phyloP scores from a whole-genome alignment of 2,888 invertebrate genomes.

The Portevinia maculata region DNA sequence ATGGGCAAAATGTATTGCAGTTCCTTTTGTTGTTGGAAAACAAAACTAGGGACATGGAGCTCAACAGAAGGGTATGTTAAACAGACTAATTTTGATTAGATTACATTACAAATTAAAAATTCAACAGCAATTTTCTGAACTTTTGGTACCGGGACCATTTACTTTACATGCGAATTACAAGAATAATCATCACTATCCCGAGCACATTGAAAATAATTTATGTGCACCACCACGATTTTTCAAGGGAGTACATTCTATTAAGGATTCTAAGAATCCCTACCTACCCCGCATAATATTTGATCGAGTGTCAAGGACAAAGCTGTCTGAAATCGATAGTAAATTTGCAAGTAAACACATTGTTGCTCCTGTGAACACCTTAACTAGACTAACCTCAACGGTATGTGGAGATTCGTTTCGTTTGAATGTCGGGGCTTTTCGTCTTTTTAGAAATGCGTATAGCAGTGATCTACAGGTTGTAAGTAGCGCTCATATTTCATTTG shows the following conservation, averaged over 20 bases:
- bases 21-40: conserved; percentile 76
- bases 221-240: conserved; percentile 75
- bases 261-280: conserved; percentile 75
- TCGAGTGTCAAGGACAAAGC: conserved; percentile 67
- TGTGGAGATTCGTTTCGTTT: conserved; percentile 75
- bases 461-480: neutral
- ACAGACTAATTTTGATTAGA: neutral
- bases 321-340: conserved; percentile 75
- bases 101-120: neutral
- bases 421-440: conserved; percentile 71
- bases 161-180: conserved; percentile 76
- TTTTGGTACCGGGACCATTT: conserved; percentile 78
- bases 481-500: too few relatives aligned
- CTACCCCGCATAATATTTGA: conserved; percentile 75
- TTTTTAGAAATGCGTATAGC: conserved; percentile 53
- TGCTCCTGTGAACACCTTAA: conserved; percentile 73
- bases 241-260: conserved; percentile 74
- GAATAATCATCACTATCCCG: conserved; percentile 75
- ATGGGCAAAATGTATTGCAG: conserved; percentile 75
- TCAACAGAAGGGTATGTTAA: conserved; percentile 12
- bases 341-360: conserved; percentile 50
- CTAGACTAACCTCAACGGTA: conserved; percentile 75
- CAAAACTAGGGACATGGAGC: conserved; percentile 60
- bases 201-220: conserved; percentile 48
- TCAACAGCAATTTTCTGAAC: conserved; percentile 20